phyloP scores from a whole-genome alignment of 2,888 invertebrate genomes.

The Drosophila stalkeri region DNA sequence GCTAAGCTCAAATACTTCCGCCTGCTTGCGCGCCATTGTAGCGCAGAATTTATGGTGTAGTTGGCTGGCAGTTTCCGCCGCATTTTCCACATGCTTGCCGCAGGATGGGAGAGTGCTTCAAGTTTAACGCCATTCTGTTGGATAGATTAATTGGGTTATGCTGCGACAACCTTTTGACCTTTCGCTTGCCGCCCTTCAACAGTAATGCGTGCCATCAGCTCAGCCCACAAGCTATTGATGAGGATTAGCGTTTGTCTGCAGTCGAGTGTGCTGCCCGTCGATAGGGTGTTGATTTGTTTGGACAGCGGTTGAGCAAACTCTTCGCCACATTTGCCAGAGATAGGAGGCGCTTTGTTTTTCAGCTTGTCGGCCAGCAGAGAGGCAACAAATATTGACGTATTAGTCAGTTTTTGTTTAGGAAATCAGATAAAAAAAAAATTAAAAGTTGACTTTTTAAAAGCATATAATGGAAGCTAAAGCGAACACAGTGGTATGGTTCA shows the following conservation, averaged over 20 bases:
- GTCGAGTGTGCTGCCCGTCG: conserved; percentile 25
- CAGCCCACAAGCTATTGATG: conserved; percentile 33
- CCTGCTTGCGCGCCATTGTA: conserved; percentile 56
- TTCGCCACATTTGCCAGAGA: conserved; percentile 11
- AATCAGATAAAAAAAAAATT: background rate
- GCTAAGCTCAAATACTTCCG: conserved; percentile 75
- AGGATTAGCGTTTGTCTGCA: conserved; percentile 34
- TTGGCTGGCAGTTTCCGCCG: conserved; percentile 65
- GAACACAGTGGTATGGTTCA: conserved; percentile 19
- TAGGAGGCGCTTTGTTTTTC: conserved; percentile 34
- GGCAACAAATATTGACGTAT: background rate
- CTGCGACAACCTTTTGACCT: conserved; percentile 57
- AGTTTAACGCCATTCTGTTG: conserved; percentile 39
- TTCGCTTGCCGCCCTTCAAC: conserved; percentile 28
- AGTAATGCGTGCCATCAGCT: conserved; percentile 41
- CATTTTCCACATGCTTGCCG: conserved; percentile 65
- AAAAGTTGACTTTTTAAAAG: background rate
- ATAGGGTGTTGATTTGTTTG: conserved; percentile 51
- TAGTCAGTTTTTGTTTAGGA: conserved; percentile 5
- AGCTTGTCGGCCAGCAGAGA: background rate
- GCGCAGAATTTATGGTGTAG: conserved; percentile 69
- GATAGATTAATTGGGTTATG: conserved; percentile 61
- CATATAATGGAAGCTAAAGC: conserved; percentile 31
- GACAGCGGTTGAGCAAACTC: conserved; percentile 33
- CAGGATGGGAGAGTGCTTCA: conserved; percentile 36